Base-by-base conservation (phyloP, 2,888 invertebrate genomes). In the Drosophila dives region DNA sequence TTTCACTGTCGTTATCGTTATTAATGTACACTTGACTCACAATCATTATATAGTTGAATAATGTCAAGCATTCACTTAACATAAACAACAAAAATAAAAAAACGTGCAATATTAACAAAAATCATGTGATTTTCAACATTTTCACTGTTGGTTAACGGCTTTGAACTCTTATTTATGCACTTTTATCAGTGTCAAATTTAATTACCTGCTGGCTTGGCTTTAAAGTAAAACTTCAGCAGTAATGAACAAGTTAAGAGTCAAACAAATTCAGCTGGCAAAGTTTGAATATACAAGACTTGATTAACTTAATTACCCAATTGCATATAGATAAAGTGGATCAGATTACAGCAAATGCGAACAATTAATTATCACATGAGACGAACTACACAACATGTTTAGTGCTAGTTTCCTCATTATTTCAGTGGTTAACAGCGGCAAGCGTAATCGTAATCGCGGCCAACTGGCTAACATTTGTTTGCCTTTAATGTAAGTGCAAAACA, bases 391-490 rank as follows among this genome's bases (percentile, higher is more conserved):
- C 64, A n/a, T 23, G 58, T 79, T 74, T 45, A 33, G 36, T 55
- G 29, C 12, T 38, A 36, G 67, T 75, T 79, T 58, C 38, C 53
- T 15, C 50, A 61, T 61, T 32, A 4, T 20, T 26, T 26, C 40
- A 34, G 40, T 6, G 11, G n/a, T 42, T 49, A 12, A 33, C 38
- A 20, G 10, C 23, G 34, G 7, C 38, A 26, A 12, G 17, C n/a
- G 10, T 7, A 51, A 29, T 23, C 26, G 49, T 42, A 42, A 32
- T 15, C 8, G 23, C 34, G 32, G 45, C 40, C 60, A 80, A 68
- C 77, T 42, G 58, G 80, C 76, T 80, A 60, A 40, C 48, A 64
- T 29, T 75, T 20, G 56, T 49, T 48, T 50, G 33, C 75, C 61
- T 49, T 59, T 54, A 36, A n/a, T 67, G 79, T 54, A 58, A 49